Conservation (phyloP, 1,140 invertebrate genomes). For the Leptinotarsa lineolata region DNA sequence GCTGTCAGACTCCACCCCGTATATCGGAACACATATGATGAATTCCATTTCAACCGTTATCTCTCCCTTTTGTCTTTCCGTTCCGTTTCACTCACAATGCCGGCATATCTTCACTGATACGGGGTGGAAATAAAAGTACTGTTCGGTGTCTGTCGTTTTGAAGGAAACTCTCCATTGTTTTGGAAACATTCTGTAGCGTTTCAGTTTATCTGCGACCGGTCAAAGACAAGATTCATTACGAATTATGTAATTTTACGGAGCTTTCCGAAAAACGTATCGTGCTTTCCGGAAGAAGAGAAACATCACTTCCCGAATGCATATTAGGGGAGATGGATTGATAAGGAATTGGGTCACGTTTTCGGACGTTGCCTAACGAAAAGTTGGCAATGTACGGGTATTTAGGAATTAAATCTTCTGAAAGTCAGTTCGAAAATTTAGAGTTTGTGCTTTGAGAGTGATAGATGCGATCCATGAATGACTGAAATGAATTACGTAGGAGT, state of each 20-base stretch:
- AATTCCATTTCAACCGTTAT: background rate
- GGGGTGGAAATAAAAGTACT: background rate
- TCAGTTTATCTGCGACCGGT: background rate
- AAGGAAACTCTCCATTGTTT: background rate
- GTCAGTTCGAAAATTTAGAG: too few species aligned
- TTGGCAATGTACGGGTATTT: too few species aligned
- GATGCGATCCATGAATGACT: too few species aligned
- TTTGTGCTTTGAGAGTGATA: too few species aligned
- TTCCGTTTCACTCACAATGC: background rate
- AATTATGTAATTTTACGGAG: conserved; percentile 1
- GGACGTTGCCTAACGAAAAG: too few species aligned
- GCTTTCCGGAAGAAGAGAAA: background rate
- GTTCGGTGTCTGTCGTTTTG: background rate
- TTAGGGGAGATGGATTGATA: background rate
- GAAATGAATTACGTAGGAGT: too few species aligned
- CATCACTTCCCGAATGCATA: background rate
- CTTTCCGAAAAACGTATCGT: background rate
- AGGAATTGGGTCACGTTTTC: background rate
- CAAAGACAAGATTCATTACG: background rate
- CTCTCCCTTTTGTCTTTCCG: conserved; percentile 7
- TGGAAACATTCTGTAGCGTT: background rate
- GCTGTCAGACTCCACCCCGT: background rate
- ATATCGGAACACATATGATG: background rate
- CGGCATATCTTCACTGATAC: background rate
- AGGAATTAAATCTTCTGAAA: too few species aligned